Evolutionary conservation across 2,797 vertebrate species (phyloP), one percentile per base, ranked within the genome.

Genomic region (Huso huso): DNA sequence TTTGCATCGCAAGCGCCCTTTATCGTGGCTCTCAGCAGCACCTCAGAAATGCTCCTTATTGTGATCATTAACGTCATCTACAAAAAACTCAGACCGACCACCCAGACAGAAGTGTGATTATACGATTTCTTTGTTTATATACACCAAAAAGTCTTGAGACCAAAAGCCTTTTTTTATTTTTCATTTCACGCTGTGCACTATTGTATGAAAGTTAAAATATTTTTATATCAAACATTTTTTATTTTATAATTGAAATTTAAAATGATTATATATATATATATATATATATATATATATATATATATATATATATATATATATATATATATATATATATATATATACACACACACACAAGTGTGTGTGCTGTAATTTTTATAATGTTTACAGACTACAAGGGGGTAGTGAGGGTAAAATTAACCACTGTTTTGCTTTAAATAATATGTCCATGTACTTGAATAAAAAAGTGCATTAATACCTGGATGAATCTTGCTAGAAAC

Each of bases 21-120:
- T 80, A 90, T 95, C n/a, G 91, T 96, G 80, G 94, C 94, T 0
- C 88, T 96, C 64, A 93, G 93, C 67, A 92, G 93, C 78, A 95
- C 94, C 49, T 91, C 92, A 0, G 93, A 95, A 83, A 95, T 95
- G 94, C 79, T 95, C 74, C 82, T 93, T 67, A 78, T 94, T 6
- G 92, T 96, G 0, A 71, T 95, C 9, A 84, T 82, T 0, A 84
- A 92, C 71, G 74, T 85, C 8, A 77, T 84, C 69, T 86, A 86
- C 51, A 82, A 77, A 50, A 86, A 74, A 63, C 50, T 94, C 61
- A 89, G 86, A 7, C 71, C 73, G 2, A 63, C 58, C 68, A 65
- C 78, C 62, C 62, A 69, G 69, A 78, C 80, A 8, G 78, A 81
- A 61, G 74, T 83, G 76, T 87, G 83, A 89, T 77, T 81, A 83